Percentiles rank a stretch among this genome's conserved stretches.
phyloP scores from a whole-genome alignment of 2,113 vertebrate species.

The Tragulus kanchil region DNA sequence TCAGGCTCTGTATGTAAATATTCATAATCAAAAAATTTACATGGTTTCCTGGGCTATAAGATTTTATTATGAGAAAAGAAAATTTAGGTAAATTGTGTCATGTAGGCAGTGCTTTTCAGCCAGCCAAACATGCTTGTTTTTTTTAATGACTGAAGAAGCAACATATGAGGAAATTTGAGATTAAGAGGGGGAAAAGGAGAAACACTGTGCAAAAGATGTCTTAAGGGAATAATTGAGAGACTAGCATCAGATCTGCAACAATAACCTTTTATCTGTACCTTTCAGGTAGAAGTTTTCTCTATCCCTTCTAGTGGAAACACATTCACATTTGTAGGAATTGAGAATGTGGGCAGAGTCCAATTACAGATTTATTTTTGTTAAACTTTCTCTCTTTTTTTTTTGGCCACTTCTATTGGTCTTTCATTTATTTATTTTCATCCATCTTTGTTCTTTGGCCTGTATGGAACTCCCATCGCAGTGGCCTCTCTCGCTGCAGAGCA shows the following conservation, averaged over 20 bases:
- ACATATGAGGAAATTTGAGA: background rate
- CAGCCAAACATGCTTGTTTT: conserved; percentile 1
- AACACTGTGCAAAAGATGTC: background rate
- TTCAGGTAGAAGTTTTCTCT: background rate
- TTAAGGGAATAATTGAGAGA: conserved; percentile 14
- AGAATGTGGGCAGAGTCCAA: conserved; percentile 21
- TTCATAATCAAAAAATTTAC: background rate
- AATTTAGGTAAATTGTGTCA: background rate
- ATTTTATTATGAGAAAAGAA: conserved; percentile 22
- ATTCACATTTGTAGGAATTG: background rate
- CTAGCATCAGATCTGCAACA: background rate
- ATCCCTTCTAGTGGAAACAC: background rate
- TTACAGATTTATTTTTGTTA: background rate
- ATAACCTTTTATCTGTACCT: background rate
- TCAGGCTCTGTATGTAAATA: background rate
- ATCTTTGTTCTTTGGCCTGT: too few species aligned
- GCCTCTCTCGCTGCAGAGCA: too few species aligned
- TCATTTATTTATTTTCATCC: too few species aligned
- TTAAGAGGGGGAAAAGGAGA: background rate
- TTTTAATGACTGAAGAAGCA: conserved; percentile 3
- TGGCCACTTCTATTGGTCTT: too few species aligned
- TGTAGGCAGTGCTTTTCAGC: background rate
- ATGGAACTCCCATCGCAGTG: too few species aligned
- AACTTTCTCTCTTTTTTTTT: too few species aligned
- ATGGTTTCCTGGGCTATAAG: background rate